Evolutionary conservation across 2,797 vertebrate species (phyloP).

Genomic region (Anolis apletophallus): DNA sequence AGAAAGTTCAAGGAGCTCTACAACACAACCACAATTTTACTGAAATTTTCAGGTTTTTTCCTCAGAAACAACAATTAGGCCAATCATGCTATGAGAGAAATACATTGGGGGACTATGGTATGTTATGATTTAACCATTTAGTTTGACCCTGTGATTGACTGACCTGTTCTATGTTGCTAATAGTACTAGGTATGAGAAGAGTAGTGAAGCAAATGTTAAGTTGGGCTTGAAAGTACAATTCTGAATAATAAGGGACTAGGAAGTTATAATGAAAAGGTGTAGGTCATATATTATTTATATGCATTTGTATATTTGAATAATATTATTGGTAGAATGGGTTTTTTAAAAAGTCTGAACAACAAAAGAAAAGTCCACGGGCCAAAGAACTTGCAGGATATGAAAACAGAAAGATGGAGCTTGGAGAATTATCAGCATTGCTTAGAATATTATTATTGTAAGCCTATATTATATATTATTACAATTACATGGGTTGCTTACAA

Average conservation of each 20-base stretch:
- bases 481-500: no score
- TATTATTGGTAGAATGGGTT: no score
- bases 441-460: no score
- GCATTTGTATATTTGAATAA: background rate
- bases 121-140: no score
- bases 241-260: slow-evolving; percentile 45
- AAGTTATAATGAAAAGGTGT: background rate
- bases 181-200: slow-evolving; percentile 40
- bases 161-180: slow-evolving; percentile 37
- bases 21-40: no score
- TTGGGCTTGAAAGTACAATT: slow-evolving; percentile 44
- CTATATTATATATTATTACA: no score
- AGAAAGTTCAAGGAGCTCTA: background rate
- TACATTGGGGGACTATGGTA: no score
- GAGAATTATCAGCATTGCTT: background rate
- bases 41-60: no score
- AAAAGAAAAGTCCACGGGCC: background rate
- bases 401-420: background rate
- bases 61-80: no score
- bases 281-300: no score
- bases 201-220: background rate
- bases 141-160: background rate
- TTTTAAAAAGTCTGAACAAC: background rate
- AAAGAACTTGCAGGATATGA: background rate
- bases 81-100: no score